Evolutionary conservation across 2,113 vertebrate genomes (phyloP).

Genomic region (Dolichallabes microphthalmus): DNA sequence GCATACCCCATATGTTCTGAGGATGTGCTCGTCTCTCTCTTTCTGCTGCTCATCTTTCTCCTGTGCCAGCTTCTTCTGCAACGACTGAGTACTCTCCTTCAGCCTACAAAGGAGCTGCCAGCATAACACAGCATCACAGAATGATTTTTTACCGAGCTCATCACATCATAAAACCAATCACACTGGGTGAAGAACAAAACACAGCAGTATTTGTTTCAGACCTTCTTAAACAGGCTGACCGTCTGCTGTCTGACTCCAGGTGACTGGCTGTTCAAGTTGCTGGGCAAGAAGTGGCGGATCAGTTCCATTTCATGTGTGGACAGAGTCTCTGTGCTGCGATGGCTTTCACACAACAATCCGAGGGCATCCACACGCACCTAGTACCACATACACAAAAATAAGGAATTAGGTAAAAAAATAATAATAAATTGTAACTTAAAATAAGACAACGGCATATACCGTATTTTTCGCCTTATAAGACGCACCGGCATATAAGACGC

Average conservation of each 20-base stretch:
- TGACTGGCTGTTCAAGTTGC: constrained; percentile 87
- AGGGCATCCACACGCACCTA: constrained; percentile 92
- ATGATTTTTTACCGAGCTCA: constrained; percentile 14
- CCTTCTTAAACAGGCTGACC: constrained; percentile 88
- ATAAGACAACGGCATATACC: neutral
- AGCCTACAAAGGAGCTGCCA: constrained; percentile 84
- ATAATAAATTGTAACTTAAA: neutral
- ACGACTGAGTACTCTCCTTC: constrained; percentile 84
- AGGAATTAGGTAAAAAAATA: neutral
- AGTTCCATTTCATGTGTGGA: constrained; percentile 83
- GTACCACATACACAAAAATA: neutral
- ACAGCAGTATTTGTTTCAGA: constrained; percentile 50
- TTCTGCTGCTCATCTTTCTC: constrained; percentile 58
- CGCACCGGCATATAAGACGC: too few species aligned
- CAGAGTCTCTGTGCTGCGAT: constrained; percentile 86
- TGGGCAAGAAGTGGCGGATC: constrained; percentile 79
- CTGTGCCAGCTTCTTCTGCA: constrained; percentile 80
- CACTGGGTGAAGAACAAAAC: neutral
- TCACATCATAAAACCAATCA: neutral
- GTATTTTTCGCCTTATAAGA: too few species aligned
- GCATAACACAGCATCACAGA: neutral
- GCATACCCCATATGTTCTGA: constrained; percentile 79
- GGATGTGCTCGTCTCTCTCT: constrained; percentile 57
- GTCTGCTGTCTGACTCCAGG: constrained; percentile 86
- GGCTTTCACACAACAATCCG: constrained; percentile 90